Base-by-base conservation (phyloP, 2,888 invertebrate species). In the Doris montereyensis region DNA sequence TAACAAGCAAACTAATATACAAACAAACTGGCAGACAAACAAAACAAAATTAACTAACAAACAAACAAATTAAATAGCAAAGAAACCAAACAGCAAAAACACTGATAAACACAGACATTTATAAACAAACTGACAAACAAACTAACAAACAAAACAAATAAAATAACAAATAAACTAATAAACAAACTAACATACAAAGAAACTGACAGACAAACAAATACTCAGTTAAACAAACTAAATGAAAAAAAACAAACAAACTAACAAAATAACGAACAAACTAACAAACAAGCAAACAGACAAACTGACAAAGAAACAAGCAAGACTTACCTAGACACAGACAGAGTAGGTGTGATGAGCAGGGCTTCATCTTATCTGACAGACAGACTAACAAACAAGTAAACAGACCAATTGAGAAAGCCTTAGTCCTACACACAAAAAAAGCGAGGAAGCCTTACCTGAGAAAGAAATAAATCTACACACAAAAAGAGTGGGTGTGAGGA, bases 361-460 rank as follows among this genome's bases (percentile, higher is more conserved):
- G 58, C 57, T 78, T 77, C 13, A 87, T 77, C 79, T 85, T 86
- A 70, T 88, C 88, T 21, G 17, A 71, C 34, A 71, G 13, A 41
- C 24, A 41, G n/a, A 41, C 24, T 26, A 24, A 72, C 24, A 72
- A 10, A 72, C 24, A 72, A 24, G 24, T n/a, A 72, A 13, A 72
- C 24, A 41, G 35, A 72, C 24, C 35, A 24, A 72, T n/a, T 41
- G n/a, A 72, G 35, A 41, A 1, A 72, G 41, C 35, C 21, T 21
- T n/a, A 72, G 41, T 41, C 21, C 35, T n/a, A 72, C 21, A 72
- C 21, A 72, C 24, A 72, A 21, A 72, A n/a, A n/a, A n/a, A n/a
- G n/a, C n/a, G n/a, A n/a, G n/a, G n/a, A n/a, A n/a, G n/a, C n/a
- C n/a, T n/a, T n/a, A n/a, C n/a, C n/a, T n/a, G n/a, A n/a, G n/a